Evolutionary conservation across 2,888 invertebrate genomes (phyloP).

Genomic region (Diabrotica balteata): DNA sequence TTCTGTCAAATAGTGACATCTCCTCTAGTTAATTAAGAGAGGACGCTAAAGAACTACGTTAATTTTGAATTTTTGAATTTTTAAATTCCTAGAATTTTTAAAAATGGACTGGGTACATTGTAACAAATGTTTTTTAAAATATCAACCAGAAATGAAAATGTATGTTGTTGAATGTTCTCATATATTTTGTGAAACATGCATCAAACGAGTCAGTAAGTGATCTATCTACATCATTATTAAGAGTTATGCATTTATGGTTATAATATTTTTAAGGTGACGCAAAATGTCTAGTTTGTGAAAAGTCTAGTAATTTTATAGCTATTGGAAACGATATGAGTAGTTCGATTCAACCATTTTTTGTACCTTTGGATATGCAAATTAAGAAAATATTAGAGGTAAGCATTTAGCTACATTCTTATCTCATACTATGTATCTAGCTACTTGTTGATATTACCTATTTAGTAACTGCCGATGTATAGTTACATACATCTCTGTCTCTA

Average conservation of each 20-base stretch:
- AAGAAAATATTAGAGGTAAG: constrained; percentile 48
- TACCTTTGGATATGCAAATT: constrained; percentile 44
- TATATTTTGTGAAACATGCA: constrained; percentile 53
- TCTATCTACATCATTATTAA: not conserved
- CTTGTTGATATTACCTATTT: no score
- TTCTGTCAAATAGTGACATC: no score
- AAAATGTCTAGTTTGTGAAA: constrained; percentile 44
- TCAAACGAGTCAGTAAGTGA: constrained; percentile 46
- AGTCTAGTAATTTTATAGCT: constrained; percentile 39
- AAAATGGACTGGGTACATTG: constrained; percentile 55
- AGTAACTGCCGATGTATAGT: no score
- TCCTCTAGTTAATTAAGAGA: no score
- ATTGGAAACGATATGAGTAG: constrained; percentile 50
- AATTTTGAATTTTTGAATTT: no score
- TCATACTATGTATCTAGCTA: no score
- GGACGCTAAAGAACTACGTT: no score
- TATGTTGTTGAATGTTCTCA: constrained; percentile 55
- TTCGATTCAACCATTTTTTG: constrained; percentile 50
- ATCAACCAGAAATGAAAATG: constrained; percentile 44
- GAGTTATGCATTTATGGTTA: constrained; percentile 2
- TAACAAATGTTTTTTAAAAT: constrained; percentile 52
- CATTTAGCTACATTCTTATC: not conserved
- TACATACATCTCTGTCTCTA: no score
- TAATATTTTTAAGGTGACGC: not conserved
- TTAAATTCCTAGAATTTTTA: not conserved